Conservation (phyloP, 2,797 vertebrate species). For the Apodemus agrarius region DNA sequence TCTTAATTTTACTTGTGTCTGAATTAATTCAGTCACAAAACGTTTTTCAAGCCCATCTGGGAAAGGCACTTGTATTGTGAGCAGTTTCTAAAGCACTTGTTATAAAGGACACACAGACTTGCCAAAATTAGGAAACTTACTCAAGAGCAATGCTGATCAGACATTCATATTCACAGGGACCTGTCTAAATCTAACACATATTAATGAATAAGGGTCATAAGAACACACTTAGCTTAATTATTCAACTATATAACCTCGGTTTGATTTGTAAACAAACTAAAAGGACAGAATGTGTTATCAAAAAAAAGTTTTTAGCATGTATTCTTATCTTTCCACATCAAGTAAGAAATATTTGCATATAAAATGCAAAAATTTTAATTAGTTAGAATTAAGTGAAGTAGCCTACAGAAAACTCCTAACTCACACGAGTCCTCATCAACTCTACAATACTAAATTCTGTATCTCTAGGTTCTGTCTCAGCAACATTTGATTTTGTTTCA, state of each 20-base stretch:
- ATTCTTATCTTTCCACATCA: not conserved
- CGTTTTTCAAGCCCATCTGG: not conserved
- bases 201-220: constrained; percentile 10
- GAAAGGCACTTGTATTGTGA: not conserved
- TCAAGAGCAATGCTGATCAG: not conserved
- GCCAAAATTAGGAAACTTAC: not conserved
- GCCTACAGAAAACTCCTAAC: not conserved
- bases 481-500: not conserved
- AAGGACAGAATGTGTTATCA: not conserved
- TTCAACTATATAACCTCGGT: not conserved
- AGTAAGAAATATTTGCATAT: not conserved
- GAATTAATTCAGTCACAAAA: constrained; percentile 41
- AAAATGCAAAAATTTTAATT: constrained; percentile 26
- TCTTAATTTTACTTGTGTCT: not conserved
- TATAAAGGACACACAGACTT: not conserved
- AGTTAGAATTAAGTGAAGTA: constrained; percentile 18
- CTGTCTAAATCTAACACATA: constrained; percentile 16
- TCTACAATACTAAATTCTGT: not conserved
- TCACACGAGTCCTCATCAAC: not conserved
- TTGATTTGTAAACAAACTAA: constrained; percentile 47
- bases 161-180: not conserved
- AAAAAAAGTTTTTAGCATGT: not conserved
- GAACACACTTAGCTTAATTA: not conserved
- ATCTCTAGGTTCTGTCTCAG: not conserved
- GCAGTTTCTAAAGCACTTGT: not conserved